These are phyloP conservation scores for Hyles euphorbiae DNA, from an alignment of 1,140 invertebrate species.

Conservation along the genomic window DNA sequence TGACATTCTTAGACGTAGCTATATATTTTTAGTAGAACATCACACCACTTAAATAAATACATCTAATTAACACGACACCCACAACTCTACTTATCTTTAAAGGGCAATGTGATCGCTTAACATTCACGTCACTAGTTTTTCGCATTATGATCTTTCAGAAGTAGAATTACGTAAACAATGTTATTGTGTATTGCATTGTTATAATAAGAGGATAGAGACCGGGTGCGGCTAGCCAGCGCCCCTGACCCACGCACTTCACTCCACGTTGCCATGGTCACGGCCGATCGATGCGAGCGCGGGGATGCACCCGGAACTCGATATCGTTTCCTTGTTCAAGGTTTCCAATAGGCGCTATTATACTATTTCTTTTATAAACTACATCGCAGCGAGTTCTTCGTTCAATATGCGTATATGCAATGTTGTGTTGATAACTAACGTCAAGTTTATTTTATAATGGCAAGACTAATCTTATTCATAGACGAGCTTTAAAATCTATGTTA, in stretches of 20 bases:
- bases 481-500: too few species aligned
- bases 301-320: slow-evolving; percentile 51
- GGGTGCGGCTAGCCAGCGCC: slow-evolving; percentile 32
- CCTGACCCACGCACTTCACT: slow-evolving; percentile 62
- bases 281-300: slow-evolving; percentile 55
- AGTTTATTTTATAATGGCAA: too few species aligned
- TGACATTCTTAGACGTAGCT: too few species aligned
- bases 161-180: too few species aligned
- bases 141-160: too few species aligned
- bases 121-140: too few species aligned
- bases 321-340: slow-evolving; percentile 23
- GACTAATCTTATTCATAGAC: too few species aligned
- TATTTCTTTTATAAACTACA: neutral
- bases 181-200: neutral
- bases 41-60: too few species aligned
- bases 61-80: too few species aligned
- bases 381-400: neutral
- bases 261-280: slow-evolving; percentile 68
- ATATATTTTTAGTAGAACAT: too few species aligned
- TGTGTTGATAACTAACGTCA: neutral
- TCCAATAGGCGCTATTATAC: slow-evolving; percentile 3
- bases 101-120: too few species aligned
- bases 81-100: too few species aligned
- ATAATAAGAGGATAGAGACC: neutral
- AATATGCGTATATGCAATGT: neutral